A percentile compares a stretch with the other conserved stretches of the same genome.
These are phyloP conservation scores for Glossosoma conforme DNA, from an alignment of 1,140 invertebrate genomes.

Conservation along the genomic window DNA sequence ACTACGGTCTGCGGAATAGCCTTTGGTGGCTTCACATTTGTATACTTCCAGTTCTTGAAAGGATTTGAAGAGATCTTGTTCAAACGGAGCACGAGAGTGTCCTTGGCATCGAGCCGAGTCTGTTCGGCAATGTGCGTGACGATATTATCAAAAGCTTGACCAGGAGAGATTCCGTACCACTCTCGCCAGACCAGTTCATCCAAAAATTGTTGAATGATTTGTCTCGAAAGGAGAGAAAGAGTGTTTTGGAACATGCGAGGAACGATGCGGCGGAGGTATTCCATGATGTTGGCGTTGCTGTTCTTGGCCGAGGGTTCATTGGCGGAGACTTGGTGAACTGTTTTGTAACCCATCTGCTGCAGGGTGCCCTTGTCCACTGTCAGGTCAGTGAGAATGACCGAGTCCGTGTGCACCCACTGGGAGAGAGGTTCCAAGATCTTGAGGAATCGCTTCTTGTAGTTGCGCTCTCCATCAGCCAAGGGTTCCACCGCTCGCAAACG, in stretches of 20 bases:
- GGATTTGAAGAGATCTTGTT: conserved; percentile 70
- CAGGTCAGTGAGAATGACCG: conserved; percentile 73
- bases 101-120: conserved; percentile 53
- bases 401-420: conserved; percentile 72
- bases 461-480: conserved; percentile 65
- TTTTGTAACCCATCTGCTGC: conserved; percentile 69
- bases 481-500: conserved; percentile 78
- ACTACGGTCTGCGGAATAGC: conserved; percentile 11
- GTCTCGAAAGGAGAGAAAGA: conserved; percentile 70
- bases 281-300: conserved; percentile 77
- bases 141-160: conserved; percentile 77
- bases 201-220: conserved; percentile 84
- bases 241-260: conserved; percentile 89
- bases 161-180: conserved; percentile 66
- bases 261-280: conserved; percentile 77
- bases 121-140: conserved; percentile 73
- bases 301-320: conserved; percentile 54
- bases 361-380: conserved; percentile 77
- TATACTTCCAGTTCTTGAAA: conserved; percentile 72
- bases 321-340: conserved; percentile 64
- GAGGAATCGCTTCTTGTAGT: conserved; percentile 68
- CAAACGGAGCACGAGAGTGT: conserved; percentile 52
- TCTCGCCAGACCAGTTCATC: conserved; percentile 79
- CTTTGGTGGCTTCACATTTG: conserved; percentile 38
- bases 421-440: conserved; percentile 74